Conservation (phyloP, 2,888 invertebrate genomes). For the Drosophila mettleri region DNA sequence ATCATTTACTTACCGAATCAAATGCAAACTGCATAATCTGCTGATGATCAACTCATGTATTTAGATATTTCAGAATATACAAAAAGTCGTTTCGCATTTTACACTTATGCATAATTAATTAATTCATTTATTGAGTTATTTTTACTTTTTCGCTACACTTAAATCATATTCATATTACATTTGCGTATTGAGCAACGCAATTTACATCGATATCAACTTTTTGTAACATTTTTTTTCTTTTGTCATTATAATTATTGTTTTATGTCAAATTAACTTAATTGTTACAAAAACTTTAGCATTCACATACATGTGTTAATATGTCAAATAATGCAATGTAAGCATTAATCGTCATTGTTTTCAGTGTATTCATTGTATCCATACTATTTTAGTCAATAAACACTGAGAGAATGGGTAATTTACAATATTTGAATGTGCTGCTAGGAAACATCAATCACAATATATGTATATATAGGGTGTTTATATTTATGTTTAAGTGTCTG, state of each 20-base stretch:
- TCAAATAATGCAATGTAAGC: constrained; percentile 19
- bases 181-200: constrained; percentile 26
- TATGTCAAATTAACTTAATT: constrained; percentile 80
- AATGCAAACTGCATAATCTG: background rate
- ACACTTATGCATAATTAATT: constrained; percentile 63
- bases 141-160: constrained; percentile 21
- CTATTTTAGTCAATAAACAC: constrained; percentile 1
- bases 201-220: constrained; percentile 45
- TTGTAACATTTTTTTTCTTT: constrained; percentile 22
- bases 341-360: constrained; percentile 18
- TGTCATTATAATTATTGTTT: constrained; percentile 78
- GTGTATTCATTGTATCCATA: constrained; percentile 8
- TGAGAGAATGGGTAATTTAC: constrained; percentile 48
- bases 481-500: constrained; percentile 22
- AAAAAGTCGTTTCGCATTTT: constrained; percentile 27
- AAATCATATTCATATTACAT: constrained; percentile 32
- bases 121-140: constrained; percentile 61
- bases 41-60: no score
- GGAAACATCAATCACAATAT: constrained; percentile 75
- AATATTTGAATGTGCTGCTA: constrained; percentile 63
- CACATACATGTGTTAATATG: constrained; percentile 50
- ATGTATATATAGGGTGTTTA: constrained; percentile 14
- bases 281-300: constrained; percentile 59
- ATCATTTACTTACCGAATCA: background rate
- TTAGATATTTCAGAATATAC: background rate